A percentile compares a stretch with the other conserved stretches of the same genome.
Evolutionary conservation across 1,140 invertebrate genomes (phyloP).

Genomic region (Nebria ingens): DNA sequence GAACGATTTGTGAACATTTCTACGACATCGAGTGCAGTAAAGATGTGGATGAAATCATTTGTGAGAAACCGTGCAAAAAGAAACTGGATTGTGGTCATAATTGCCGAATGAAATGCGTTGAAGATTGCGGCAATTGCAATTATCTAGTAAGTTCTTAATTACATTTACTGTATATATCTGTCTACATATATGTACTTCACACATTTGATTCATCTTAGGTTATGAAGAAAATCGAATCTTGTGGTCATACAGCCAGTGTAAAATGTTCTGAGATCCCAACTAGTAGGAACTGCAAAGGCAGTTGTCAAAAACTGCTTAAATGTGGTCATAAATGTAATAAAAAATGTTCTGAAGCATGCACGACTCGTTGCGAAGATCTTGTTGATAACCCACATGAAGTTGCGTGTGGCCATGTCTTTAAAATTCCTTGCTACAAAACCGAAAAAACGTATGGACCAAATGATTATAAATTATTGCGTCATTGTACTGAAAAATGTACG

Average conservation of each 20-base stretch:
- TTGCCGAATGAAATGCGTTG: slow-evolving; percentile 37
- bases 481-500: slow-evolving; percentile 39
- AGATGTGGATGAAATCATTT: slow-evolving; percentile 30
- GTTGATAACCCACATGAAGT: slow-evolving; percentile 21
- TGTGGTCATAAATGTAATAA: slow-evolving; percentile 39
- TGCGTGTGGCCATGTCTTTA: slow-evolving; percentile 36
- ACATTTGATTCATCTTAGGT: neutral
- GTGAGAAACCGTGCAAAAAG: slow-evolving; percentile 37
- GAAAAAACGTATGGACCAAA: slow-evolving; percentile 14
- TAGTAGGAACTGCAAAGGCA: slow-evolving; percentile 26
- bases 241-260: slow-evolving; percentile 34
- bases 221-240: slow-evolving; percentile 21
- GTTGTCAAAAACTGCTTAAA: slow-evolving; percentile 30
- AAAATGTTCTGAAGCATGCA: slow-evolving; percentile 33
- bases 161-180: too few species aligned
- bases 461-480: slow-evolving; percentile 20
- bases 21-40: slow-evolving; percentile 31
- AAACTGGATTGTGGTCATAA: slow-evolving; percentile 38
- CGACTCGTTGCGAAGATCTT: slow-evolving; percentile 26
- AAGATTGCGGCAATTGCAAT: slow-evolving; percentile 36
- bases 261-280: slow-evolving; percentile 27
- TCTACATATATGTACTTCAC: too few species aligned
- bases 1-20: slow-evolving; percentile 35
- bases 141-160: slow-evolving; percentile 30
- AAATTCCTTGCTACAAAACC: slow-evolving; percentile 31